Conservation (phyloP, 2,113 vertebrate genomes). For the Balaeniceps rex region DNA sequence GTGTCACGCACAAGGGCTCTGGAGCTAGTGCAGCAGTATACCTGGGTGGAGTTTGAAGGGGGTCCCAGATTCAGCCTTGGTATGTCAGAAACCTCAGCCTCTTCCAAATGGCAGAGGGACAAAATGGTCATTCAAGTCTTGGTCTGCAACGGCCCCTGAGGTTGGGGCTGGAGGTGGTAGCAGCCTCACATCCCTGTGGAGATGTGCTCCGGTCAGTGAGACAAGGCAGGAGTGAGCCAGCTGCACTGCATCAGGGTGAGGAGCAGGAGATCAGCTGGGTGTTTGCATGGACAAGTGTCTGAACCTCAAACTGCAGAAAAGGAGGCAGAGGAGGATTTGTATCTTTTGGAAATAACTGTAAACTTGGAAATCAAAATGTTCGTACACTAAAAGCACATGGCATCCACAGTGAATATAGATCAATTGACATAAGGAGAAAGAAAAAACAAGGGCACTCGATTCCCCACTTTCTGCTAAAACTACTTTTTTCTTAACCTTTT, state of each 20-base stretch:
- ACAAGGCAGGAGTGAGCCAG: background rate
- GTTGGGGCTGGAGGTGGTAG: too few relatives aligned
- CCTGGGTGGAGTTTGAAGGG: background rate
- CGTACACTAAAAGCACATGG: background rate
- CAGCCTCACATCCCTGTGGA: background rate
- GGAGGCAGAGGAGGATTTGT: background rate
- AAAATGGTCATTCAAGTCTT: background rate
- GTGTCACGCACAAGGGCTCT: background rate
- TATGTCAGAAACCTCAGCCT: background rate
- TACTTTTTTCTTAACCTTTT: background rate
- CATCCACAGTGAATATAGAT: background rate
- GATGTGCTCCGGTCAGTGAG: background rate
- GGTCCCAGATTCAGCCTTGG: background rate
- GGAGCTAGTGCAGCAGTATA: background rate
- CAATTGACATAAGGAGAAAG: background rate
- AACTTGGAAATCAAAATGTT: background rate
- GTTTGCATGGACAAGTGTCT: background rate
- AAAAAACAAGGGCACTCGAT: background rate
- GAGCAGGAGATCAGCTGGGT: background rate
- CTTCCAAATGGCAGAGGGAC: background rate
- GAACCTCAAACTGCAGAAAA: background rate
- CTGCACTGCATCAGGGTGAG: background rate
- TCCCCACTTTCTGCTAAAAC: background rate
- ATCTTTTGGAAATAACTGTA: background rate
- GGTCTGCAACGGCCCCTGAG: background rate